Percentiles rank a stretch among this genome's conserved stretches.
Evolutionary conservation across 2,797 vertebrate species (phyloP).

Genomic region (Ctenopoma kingsleyae): DNA sequence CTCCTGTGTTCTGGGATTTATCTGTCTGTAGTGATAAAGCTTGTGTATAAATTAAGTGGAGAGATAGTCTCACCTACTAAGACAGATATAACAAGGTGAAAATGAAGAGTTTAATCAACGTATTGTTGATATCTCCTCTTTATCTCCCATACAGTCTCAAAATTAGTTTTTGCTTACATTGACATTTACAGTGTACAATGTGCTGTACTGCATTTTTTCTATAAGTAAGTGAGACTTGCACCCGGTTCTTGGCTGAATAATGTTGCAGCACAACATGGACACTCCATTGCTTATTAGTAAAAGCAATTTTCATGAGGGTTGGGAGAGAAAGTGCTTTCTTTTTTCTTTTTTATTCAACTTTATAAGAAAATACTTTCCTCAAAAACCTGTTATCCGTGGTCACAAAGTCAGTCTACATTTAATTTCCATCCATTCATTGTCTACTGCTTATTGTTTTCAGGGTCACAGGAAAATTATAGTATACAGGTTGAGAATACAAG

Average conservation of each 20-base stretch:
- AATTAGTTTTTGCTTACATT: conserved; percentile 20
- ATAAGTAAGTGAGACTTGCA: background rate
- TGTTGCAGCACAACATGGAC: too few species aligned
- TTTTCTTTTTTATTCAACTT: conserved; percentile 6
- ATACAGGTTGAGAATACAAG: too few species aligned
- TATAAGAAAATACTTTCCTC: conserved; percentile 3
- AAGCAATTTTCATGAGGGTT: conserved; percentile 9
- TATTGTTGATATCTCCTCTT: conserved; percentile 16
- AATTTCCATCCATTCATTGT: background rate
- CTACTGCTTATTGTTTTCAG: background rate
- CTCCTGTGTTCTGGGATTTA: conserved; percentile 4
- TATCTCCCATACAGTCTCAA: conserved; percentile 20
- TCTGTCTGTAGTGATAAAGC: conserved; percentile 18
- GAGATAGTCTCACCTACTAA: conserved; percentile 24
- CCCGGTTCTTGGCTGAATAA: conserved; percentile 5
- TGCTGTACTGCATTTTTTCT: conserved; percentile 6
- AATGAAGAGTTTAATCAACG: conserved; percentile 42
- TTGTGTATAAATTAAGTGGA: background rate
- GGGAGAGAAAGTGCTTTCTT: background rate
- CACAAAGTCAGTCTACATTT: background rate
- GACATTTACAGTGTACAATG: background rate
- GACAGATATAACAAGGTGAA: conserved; percentile 13
- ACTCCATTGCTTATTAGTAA: background rate
- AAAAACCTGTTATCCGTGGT: background rate
- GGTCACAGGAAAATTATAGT: background rate